Base-by-base conservation (phyloP, 2,797 vertebrate species). In the Poeciliopsis turneri region DNA sequence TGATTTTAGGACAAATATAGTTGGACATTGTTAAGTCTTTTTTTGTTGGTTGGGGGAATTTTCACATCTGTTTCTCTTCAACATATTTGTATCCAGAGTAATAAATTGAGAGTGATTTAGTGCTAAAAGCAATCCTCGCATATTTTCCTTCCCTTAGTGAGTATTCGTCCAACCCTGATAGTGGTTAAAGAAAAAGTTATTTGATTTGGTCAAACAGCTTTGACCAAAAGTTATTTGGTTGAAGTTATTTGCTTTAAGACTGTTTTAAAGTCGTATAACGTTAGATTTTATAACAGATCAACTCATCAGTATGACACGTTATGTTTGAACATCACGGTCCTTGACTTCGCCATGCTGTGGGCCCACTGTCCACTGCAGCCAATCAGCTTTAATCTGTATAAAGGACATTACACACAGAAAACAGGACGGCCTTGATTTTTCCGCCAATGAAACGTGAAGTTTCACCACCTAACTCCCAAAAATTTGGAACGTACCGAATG, bases 311-410 rank as follows among this genome's bases (percentile, higher is more conserved):
- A 7, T 6, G 68, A 57, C 57, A 1, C 53, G 13, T 74, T 30
- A 7, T 81, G 61, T 87, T 80, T 80, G 47, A 77, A 61, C 72
- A 77, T 78, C 39, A 16, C 5, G 55, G 80, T 84, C 82, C 79
- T 88, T 84, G 75, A 57, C 53, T 43, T 41, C 20, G 41, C 25
- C 46, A 6, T 59, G 61, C 33, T 72, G 45, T 78, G 18, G 2
- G 77, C 28, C 45, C 11, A 36, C 76, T 78, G 11, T 74, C 15
- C 75, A 23, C 9, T 25, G 20, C 69, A 68, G 64, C 77, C 75
- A 68, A 53, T 84, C 76, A 72, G 70, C 55, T 86, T 79, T 59
- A 46, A 43, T 78, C 76, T 72, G 72, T 49, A 61, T 59, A 80
- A 78, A 80, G 77, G 73, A 33, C 47, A 59, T 72, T 76, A 7